Conservation (phyloP, 1,140 invertebrate species). For the Drosophila guanche region DNA sequence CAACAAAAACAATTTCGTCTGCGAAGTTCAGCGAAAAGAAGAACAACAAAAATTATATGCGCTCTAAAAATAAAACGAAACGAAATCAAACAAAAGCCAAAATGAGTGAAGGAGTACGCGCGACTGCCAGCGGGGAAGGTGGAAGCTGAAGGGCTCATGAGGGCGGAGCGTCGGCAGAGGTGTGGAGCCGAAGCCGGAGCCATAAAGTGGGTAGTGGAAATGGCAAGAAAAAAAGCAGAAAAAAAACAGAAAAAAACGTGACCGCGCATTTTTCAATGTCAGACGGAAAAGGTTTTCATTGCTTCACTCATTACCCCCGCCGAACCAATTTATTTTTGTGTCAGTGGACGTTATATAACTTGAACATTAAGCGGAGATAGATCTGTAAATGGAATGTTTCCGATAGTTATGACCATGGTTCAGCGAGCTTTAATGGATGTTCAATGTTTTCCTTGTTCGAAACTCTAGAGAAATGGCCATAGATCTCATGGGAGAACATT, state of each 20-base stretch:
- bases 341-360: conserved; percentile 52
- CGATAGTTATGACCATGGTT: too few species aligned
- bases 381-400: neutral
- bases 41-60: conserved; percentile 58
- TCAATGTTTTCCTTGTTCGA: too few species aligned
- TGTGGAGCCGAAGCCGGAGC: neutral
- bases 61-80: conserved; percentile 46
- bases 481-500: too few species aligned
- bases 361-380: neutral
- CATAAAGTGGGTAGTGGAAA: too few species aligned
- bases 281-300: conserved; percentile 72
- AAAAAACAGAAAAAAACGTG: conserved; percentile 73
- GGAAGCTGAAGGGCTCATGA: too few species aligned
- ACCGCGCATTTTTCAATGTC: conserved; percentile 84
- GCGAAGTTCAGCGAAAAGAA: conserved; percentile 56
- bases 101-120: conserved; percentile 20
- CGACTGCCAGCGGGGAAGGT: too few species aligned
- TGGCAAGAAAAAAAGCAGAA: conserved; percentile 21
- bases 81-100: conserved; percentile 45
- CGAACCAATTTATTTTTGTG: conserved; percentile 50
- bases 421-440: too few species aligned
- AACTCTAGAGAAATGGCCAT: too few species aligned
- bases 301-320: conserved; percentile 41
- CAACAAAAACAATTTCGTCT: conserved; percentile 62
- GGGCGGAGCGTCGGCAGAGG: too few species aligned